Evolutionary conservation across 2,797 vertebrate species (phyloP).

Genomic region (Arnoldichthys spilopterus): DNA sequence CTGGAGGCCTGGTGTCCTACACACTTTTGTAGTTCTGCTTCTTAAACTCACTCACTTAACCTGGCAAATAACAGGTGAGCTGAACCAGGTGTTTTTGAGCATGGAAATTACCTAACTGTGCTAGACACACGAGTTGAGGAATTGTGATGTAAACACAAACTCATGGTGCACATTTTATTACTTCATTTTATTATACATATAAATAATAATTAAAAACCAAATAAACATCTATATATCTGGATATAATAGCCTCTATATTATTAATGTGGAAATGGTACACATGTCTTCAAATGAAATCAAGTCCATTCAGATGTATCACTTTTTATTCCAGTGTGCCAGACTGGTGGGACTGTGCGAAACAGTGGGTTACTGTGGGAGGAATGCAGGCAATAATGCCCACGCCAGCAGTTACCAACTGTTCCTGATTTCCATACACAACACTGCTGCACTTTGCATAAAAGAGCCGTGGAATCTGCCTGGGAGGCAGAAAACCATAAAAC

Average conservation of each 20-base stretch:
- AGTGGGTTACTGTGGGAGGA: slow-evolving; percentile 34
- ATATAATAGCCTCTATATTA: background rate
- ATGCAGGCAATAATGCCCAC: slow-evolving; percentile 38
- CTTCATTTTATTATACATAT: too few relatives aligned
- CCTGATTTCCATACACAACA: slow-evolving; percentile 57
- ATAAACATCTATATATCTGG: too few relatives aligned
- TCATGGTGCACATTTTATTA: too few relatives aligned
- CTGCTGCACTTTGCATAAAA: slow-evolving; percentile 54
- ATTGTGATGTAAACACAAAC: too few relatives aligned
- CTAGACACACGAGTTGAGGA: too few relatives aligned
- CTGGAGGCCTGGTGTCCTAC: too few relatives aligned
- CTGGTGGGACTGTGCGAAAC: slow-evolving; percentile 3
- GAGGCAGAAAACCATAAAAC: slow-evolving; percentile 47
- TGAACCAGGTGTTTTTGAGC: too few relatives aligned
- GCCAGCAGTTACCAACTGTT: slow-evolving; percentile 53
- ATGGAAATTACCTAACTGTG: too few relatives aligned
- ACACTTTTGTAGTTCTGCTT: too few relatives aligned
- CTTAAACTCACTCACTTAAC: too few relatives aligned
- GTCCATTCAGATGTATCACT: background rate
- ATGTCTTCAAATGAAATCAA: background rate
- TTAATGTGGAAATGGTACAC: background rate
- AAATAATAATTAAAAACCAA: too few relatives aligned
- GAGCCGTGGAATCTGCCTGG: slow-evolving; percentile 38
- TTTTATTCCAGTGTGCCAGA: slow-evolving; percentile 32
- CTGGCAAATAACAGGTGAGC: too few relatives aligned